Evolutionary conservation across 2,113 vertebrate genomes (phyloP).

Genomic region (Macrotis lagotis): DNA sequence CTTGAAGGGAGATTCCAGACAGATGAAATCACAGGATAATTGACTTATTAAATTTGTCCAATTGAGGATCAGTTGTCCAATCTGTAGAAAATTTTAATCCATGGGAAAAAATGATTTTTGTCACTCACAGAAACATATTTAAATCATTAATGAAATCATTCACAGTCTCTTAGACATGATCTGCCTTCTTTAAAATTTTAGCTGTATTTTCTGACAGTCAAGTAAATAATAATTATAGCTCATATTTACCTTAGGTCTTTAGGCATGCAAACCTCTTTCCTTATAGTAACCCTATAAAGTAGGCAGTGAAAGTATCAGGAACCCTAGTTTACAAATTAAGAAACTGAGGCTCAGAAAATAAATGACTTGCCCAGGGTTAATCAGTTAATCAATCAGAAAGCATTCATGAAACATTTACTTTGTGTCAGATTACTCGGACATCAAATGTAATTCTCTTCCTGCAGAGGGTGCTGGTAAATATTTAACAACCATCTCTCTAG

Average conservation of each 20-base stretch:
- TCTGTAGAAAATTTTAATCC: neutral
- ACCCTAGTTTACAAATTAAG: neutral
- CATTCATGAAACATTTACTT: neutral
- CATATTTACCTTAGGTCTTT: neutral
- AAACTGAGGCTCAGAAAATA: neutral
- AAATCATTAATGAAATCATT: neutral
- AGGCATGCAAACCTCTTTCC: neutral
- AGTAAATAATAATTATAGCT: neutral
- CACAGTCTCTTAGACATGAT: neutral
- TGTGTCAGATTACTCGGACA: neutral
- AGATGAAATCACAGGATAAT: neutral
- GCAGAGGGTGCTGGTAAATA: neutral
- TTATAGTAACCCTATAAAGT: neutral
- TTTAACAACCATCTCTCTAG: neutral
- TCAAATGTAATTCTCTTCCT: neutral
- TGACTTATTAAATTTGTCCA: neutral
- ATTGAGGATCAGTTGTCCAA: constrained; percentile 28
- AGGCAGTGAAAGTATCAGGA: neutral
- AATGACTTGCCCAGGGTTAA: neutral
- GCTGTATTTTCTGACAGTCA: neutral
- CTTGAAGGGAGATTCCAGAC: neutral
- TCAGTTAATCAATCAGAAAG: neutral
- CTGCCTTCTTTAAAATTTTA: neutral
- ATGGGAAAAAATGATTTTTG: neutral
- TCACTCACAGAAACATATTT: neutral